Conservation (phyloP, 2,797 vertebrate species). For the Vipera ursinii region DNA sequence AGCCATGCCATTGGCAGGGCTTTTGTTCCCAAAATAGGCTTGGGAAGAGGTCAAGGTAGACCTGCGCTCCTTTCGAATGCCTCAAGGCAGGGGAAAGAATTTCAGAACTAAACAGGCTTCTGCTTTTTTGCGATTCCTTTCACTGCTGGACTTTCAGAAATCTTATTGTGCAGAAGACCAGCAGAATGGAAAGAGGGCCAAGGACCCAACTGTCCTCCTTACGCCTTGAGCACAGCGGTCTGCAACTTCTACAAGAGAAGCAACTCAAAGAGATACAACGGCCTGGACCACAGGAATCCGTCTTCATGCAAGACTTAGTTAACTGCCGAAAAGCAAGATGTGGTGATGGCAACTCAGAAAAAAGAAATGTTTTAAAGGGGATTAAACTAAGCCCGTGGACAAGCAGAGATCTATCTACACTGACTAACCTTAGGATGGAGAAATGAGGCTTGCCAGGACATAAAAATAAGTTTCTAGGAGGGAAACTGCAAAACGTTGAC, state of each 20-base stretch:
- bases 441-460: background rate
- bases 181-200: background rate
- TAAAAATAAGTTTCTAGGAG: background rate
- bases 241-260: background rate
- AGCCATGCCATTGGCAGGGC: slow-evolving; percentile 36
- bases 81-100: slow-evolving; percentile 39
- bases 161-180: slow-evolving; percentile 15
- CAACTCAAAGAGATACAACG: background rate
- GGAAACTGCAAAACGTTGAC: background rate
- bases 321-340: background rate
- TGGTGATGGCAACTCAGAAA: background rate
- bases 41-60: background rate
- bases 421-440: background rate
- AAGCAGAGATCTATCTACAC: background rate
- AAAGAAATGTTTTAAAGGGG: background rate
- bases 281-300: background rate
- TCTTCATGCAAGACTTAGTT: background rate
- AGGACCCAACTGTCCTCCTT: background rate
- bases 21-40: slow-evolving; percentile 31
- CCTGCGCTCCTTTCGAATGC: slow-evolving; percentile 33
- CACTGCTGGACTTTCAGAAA: slow-evolving; percentile 37
- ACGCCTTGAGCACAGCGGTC: background rate
- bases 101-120: slow-evolving; percentile 48
- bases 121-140: slow-evolving; percentile 45
- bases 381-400: background rate